phyloP scores from a whole-genome alignment of 2,113 vertebrate species.

The Poecilia latipinna region DNA sequence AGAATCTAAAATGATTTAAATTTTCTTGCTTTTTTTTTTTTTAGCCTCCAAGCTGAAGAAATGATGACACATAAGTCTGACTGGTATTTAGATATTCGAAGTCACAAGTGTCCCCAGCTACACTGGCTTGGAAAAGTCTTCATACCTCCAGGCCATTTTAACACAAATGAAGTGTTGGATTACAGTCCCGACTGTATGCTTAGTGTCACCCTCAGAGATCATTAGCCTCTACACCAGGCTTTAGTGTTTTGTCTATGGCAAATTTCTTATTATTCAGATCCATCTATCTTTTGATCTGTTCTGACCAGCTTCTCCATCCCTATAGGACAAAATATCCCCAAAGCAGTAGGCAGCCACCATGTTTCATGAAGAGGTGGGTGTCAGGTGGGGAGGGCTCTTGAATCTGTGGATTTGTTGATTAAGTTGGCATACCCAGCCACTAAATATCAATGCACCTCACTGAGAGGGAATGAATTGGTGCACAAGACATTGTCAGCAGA shows the following conservation, averaged over 20 bases:
- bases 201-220: no score
- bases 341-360: not conserved
- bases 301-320: no score
- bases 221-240: no score
- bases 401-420: constrained; percentile 67
- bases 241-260: no score
- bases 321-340: not conserved
- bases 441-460: constrained; percentile 78
- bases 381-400: not conserved
- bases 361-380: no score
- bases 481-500: constrained; percentile 48
- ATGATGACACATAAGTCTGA: constrained; percentile 52
- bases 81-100: constrained; percentile 37
- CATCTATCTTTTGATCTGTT: no score
- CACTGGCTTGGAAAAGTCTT: not conserved
- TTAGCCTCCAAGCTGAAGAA: constrained; percentile 19
- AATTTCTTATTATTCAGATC: no score
- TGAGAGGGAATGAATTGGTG: constrained; percentile 46
- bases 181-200: no score
- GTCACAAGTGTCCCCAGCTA: constrained; percentile 49
- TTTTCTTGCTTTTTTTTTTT: not conserved
- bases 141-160: not conserved
- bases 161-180: not conserved
- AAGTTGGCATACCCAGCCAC: constrained; percentile 67
- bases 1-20: constrained; percentile 20